Percentiles rank a stretch among this genome's conserved stretches.
Evolutionary conservation across 2,113 vertebrate genomes (phyloP).

Genomic region (Petrocephalus microphthalmus): DNA sequence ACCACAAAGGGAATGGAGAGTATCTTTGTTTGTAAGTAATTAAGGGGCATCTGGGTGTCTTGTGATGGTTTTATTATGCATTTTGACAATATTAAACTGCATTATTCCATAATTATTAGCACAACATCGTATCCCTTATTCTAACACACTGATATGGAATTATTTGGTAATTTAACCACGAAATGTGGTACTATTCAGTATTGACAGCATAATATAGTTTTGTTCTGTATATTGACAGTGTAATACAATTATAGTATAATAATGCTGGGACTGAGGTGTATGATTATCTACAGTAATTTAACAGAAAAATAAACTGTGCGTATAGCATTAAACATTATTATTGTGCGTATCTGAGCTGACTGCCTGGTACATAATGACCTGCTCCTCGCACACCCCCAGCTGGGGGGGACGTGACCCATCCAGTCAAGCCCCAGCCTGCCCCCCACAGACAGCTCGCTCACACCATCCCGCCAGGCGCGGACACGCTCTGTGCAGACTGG

Average conservation of each 20-base stretch:
- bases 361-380: background rate
- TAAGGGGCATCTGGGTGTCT: background rate
- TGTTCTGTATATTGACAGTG: background rate
- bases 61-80: conserved; percentile 1
- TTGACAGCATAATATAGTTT: background rate
- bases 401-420: background rate
- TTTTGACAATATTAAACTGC: background rate
- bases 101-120: background rate
- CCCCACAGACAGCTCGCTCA: background rate
- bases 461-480: background rate
- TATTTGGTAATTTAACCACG: background rate
- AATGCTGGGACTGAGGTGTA: background rate
- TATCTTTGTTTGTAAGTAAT: conserved; percentile 1
- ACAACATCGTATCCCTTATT: background rate
- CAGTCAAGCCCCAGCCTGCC: background rate
- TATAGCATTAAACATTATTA: background rate
- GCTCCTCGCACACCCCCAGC: background rate
- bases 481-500: background rate
- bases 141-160: background rate
- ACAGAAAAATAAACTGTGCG: background rate
- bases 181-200: background rate
- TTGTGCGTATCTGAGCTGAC: background rate
- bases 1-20: background rate
- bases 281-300: background rate
- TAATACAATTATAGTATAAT: background rate